Evolutionary conservation across 2,113 vertebrate genomes (phyloP).

Genomic region (Oreochromis aureus): DNA sequence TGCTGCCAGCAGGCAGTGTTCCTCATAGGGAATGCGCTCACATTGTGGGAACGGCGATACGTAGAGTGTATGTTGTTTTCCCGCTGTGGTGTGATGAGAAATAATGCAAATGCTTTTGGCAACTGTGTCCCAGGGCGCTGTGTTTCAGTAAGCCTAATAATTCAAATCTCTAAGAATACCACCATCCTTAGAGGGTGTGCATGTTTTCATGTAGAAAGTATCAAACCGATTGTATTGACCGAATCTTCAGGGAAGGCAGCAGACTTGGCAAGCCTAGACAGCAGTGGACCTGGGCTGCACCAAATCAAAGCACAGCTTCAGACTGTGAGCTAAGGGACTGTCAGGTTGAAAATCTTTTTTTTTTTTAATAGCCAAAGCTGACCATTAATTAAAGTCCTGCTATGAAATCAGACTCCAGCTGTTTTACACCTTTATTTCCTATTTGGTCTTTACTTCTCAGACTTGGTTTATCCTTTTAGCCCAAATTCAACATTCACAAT

Average conservation of each 20-base stretch:
- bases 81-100: constrained; percentile 35
- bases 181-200: not conserved
- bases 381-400: constrained; percentile 50
- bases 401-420: not conserved
- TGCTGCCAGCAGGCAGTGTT: constrained; percentile 32
- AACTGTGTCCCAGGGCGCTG: constrained; percentile 1
- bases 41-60: constrained; percentile 11
- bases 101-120: constrained; percentile 38
- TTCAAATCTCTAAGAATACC: not conserved
- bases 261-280: not conserved
- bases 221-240: constrained; percentile 19
- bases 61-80: constrained; percentile 14
- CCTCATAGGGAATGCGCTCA: not conserved
- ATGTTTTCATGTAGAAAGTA: not conserved
- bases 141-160: constrained; percentile 10
- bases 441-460: not conserved
- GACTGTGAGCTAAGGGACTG: constrained; percentile 34
- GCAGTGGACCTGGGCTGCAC: not conserved
- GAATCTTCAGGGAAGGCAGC: constrained; percentile 21
- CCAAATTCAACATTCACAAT: not conserved
- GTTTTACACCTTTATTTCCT: not conserved
- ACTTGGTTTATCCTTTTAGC: not conserved
- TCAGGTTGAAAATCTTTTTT: constrained; percentile 29
- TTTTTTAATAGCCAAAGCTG: not conserved
- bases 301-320: not conserved